These are phyloP conservation scores for Nesospiza acunhae DNA, from an alignment of 2,113 vertebrate genomes.

Conservation along the genomic window DNA sequence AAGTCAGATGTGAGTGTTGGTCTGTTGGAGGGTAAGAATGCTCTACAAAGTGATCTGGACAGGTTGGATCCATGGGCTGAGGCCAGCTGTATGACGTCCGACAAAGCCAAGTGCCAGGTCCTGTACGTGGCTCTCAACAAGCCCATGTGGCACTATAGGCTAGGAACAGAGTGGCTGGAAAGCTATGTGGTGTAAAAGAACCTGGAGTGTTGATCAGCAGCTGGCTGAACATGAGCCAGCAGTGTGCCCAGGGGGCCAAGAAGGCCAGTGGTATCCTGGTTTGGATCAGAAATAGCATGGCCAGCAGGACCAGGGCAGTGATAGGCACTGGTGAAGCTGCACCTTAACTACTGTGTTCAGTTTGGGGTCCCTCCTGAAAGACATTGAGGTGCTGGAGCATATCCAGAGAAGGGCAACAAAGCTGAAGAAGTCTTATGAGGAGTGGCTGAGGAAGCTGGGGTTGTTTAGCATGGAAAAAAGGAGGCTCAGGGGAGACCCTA, in stretches of 20 bases:
- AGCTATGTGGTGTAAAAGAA: not conserved
- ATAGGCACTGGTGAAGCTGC: not conserved
- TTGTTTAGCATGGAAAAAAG: not conserved
- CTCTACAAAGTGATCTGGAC: not conserved
- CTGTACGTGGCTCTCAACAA: rapidly evolving
- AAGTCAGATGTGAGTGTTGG: not conserved
- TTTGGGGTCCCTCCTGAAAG: not conserved
- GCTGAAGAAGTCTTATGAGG: not conserved
- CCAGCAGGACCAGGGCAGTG: not conserved
- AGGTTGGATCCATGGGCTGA: rapidly evolving
- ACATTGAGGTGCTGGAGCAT: not conserved
- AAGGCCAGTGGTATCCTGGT: not conserved
- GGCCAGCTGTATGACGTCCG: not conserved
- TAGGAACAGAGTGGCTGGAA: not conserved
- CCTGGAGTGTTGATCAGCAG: not conserved
- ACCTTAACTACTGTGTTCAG: not conserved
- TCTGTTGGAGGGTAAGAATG: not conserved
- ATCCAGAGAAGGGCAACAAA: not conserved
- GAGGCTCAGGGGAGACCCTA: no score
- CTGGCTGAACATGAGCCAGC: not conserved
- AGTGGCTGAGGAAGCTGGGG: not conserved
- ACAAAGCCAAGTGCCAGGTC: not conserved
- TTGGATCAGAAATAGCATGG: not conserved
- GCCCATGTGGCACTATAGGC: rapidly evolving
- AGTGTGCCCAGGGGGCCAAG: not conserved